Base-by-base conservation (phyloP, 2,888 invertebrate genomes). In the Mayetiola destructor region DNA sequence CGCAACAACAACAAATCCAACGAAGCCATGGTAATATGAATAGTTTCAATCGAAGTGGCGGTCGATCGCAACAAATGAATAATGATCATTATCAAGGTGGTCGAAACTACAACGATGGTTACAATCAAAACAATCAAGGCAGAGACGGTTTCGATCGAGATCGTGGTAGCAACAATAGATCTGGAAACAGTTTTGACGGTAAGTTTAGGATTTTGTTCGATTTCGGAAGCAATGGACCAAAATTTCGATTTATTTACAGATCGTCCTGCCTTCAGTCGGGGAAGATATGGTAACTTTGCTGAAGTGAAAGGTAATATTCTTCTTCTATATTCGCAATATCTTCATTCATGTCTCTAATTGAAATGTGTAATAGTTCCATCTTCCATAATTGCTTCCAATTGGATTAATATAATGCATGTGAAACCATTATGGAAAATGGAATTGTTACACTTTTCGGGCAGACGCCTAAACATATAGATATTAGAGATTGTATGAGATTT, bases 51-150 rank as follows among this genome's bases (percentile, higher is more conserved):
- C 68, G 69, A 57, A 60, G 61, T 10, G 61, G 60, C 12, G 20
- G 40, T 27, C 16, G 23, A 29, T 35, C 12, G 14, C 55, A 55
- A 21, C 16, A 53, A 5, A 30, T 32, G 53, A 53, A 53, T 32
- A 53, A 53, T 20, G 53, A 53, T 53, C 12, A 53, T 10, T 20
- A 9, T 29, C 30, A 20, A 59, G 61, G 40, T 56, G 61, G 62
- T 40, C 59, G 63, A 57, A 72, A 73, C 72, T 75, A 68, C 73
- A 77, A 69, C 71, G 70, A 72, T 69, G 71, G 69, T 64, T 71
- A 69, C 62, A 69, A 62, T 60, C 53, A 52, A 30, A 59, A 62
- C 23, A 27, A 56, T 23, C 53, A 54, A 21, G 39, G 68, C 59
- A 65, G 70, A 72, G 53, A 30, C 20, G 53, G 53, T 37, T 58